A percentile compares a stretch with the other conserved stretches of the same genome.
These are phyloP conservation scores for Tympanoctomys barrerae DNA, from an alignment of 2,797 vertebrate species.

Conservation along the genomic window DNA sequence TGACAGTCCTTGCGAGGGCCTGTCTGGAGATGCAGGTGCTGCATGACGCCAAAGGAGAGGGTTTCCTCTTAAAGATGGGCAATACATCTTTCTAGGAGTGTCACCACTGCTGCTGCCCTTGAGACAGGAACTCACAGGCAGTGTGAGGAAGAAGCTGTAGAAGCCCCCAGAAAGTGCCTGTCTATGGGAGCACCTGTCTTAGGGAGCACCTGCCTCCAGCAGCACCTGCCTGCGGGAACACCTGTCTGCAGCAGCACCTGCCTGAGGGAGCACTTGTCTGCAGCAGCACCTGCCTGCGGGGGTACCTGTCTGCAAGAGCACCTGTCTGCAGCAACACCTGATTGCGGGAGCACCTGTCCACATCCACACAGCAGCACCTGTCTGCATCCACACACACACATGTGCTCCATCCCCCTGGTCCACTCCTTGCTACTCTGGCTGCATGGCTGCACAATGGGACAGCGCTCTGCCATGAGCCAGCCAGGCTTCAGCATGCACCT, in stretches of 20 bases:
- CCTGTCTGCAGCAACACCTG: no score
- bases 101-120: background rate
- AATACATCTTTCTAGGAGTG: background rate
- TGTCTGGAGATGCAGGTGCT: background rate
- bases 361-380: no score
- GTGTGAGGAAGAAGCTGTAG: background rate
- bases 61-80: background rate
- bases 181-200: no score
- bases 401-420: background rate
- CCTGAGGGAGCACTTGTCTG: no score
- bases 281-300: no score
- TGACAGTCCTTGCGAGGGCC: background rate
- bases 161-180: background rate
- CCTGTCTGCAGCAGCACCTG: no score
- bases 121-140: background rate
- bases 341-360: no score
- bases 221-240: no score
- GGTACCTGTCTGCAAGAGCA: no score
- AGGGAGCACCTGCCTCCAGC: no score
- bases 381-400: no score
- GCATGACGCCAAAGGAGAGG: background rate
- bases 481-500: rapidly evolving
- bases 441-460: rapidly evolving
- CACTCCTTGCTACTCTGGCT: background rate
- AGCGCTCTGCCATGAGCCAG: rapidly evolving